Base-by-base conservation (phyloP, 2,888 invertebrate species). In the Nomada fucata region DNA sequence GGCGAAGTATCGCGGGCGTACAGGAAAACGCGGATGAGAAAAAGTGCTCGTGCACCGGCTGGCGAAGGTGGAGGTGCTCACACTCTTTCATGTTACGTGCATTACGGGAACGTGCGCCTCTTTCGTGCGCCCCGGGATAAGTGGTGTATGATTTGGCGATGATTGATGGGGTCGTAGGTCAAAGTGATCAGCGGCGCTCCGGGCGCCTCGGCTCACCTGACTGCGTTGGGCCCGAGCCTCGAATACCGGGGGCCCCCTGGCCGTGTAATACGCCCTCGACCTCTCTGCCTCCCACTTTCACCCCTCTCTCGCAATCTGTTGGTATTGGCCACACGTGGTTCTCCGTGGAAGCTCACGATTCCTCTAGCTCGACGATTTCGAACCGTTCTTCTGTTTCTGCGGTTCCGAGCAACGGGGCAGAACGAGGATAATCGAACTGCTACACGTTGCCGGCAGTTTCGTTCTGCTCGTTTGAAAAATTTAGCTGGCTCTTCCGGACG, bases 101-200 rank as follows among this genome's bases (percentile, higher is more conserved):
- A 88, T 90, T 90, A 89, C 89, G 87, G 86, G 90, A 90, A 91
- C 91, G 92, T 88, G 91, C 90, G 91, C 91, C 91, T 87, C 88
- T 91, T 92, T 92, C 92, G 92, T 91, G 90, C 86, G 80, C 89
- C 86, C 79, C 82, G 83, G 89, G 91, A 90, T 91, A 92, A 93
- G 92, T 91, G 91, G 92, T 92, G 92, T 93, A 92, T 93, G 93
- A 93, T 93, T 92, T 92, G 92, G 92, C 91, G 92, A 92, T 92
- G 93, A 93, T 92, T 92, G 92, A 93, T 93, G 92, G 91, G 92
- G 93, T 92, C 91, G 84, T 74, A 86, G 92, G 92, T 93, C 92
- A 91, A 91, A 92, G 91, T 92, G 92, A 93, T 93, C 92, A 92
- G 92, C 92, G 91, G 92, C 92, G 92, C 93, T 91, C 91, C 91